Evolutionary conservation across 2,113 vertebrate species (phyloP).

Genomic region (Campylomormyrus tamandua): DNA sequence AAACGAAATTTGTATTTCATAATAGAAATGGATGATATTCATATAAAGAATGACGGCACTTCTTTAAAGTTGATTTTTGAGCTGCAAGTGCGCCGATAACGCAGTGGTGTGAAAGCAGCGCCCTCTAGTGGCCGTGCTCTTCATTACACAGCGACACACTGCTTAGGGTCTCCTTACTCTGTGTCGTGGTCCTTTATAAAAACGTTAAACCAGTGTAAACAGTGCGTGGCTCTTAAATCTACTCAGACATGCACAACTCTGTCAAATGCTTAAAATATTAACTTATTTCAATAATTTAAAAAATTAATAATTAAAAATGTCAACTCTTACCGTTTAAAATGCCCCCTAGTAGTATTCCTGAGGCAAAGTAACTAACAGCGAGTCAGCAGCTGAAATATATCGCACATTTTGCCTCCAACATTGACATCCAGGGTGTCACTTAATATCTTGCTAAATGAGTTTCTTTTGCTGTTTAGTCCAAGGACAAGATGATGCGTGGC

Average conservation of each 20-base stretch:
- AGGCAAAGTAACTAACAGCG: not conserved
- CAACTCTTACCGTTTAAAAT: not conserved
- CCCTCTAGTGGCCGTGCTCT: not conserved
- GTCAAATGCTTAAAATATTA: not conserved
- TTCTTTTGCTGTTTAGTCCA: conserved; percentile 71
- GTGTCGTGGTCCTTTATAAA: not conserved
- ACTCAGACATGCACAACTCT: not conserved
- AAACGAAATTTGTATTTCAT: not conserved
- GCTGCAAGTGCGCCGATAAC: not conserved
- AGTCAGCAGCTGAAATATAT: not conserved
- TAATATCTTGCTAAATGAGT: conserved; percentile 23
- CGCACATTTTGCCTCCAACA: not conserved
- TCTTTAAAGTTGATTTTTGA: not conserved
- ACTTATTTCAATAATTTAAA: not conserved
- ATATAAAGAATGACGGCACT: not conserved
- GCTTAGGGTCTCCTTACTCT: not conserved
- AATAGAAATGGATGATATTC: not conserved
- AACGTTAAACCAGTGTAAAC: not conserved
- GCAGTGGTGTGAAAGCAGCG: not conserved
- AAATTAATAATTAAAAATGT: not conserved
- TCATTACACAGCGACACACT: not conserved
- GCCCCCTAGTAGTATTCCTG: not conserved
- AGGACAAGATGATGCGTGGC: conserved; percentile 99
- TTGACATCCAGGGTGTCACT: not conserved
- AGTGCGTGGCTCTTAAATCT: not conserved